phyloP scores from a whole-genome alignment of 1,140 invertebrate genomes.

The Phymorhynchus buccinoides region DNA sequence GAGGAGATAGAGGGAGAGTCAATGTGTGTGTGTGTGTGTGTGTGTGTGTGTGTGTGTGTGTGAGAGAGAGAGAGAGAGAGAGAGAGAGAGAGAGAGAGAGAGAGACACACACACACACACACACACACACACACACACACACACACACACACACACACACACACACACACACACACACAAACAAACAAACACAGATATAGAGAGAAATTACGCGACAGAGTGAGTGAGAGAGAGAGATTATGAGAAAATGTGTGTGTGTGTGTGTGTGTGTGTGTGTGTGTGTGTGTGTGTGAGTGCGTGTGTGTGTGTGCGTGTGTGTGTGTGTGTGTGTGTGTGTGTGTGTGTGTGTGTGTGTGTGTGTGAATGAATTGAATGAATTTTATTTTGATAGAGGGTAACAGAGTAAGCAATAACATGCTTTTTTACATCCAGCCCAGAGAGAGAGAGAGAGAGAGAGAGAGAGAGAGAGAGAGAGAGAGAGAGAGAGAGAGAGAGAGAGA shows the following conservation, averaged over 20 bases:
- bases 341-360: neutral
- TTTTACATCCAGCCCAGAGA: neutral
- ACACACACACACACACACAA: too few relatives aligned
- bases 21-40: too few relatives aligned
- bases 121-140: neutral
- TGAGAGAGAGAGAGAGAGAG: too few relatives aligned
- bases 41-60: too few relatives aligned
- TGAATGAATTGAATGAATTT: neutral
- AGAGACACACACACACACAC: neutral
- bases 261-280: neutral
- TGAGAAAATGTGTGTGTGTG: neutral
- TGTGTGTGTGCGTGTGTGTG: conserved; percentile 9
- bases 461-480: neutral
- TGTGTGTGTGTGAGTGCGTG: neutral
- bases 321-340: neutral
- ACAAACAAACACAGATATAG: too few relatives aligned
- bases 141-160: neutral
- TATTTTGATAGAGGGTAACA: neutral
- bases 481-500: neutral
- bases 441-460: neutral
- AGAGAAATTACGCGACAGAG: neutral
- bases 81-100: neutral
- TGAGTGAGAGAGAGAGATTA: neutral
- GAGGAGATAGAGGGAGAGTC: too few relatives aligned
- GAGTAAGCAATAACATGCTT: too few relatives aligned